Percentiles rank a stretch among this genome's conserved stretches.
Conservation (phyloP, 2,113 vertebrate genomes). For the Tachycineta bicolor region DNA sequence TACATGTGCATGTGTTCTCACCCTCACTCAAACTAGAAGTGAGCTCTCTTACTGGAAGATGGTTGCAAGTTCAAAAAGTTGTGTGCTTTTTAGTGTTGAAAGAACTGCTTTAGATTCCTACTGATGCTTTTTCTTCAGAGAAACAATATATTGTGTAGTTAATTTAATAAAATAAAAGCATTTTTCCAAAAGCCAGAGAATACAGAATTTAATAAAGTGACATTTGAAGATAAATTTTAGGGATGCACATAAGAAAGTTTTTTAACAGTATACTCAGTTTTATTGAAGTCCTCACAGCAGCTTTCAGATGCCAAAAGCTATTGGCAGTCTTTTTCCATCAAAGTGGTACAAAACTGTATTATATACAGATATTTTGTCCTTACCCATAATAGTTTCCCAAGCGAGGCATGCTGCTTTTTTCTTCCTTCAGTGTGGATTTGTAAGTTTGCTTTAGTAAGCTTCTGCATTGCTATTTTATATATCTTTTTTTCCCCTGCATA, state of each 20-base stretch:
- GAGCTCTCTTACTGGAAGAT: background rate
- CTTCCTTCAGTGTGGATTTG: background rate
- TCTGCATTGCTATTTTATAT: background rate
- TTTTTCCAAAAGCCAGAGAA: conserved; percentile 10
- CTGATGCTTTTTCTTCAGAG: conserved; percentile 35
- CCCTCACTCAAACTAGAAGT: background rate
- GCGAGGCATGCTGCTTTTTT: background rate
- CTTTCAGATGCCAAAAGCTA: conserved; percentile 31
- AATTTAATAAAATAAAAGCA: conserved; percentile 66
- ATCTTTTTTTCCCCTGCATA: background rate
- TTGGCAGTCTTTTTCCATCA: background rate
- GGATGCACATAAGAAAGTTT: conserved; percentile 26
- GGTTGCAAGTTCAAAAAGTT: background rate
- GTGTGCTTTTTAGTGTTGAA: background rate
- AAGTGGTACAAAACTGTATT: background rate
- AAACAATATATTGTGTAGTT: conserved; percentile 45
- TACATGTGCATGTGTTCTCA: background rate
- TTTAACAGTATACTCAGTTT: conserved; percentile 16
- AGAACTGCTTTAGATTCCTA: conserved; percentile 12
- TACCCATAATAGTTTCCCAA: background rate
- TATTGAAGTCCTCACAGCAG: conserved; percentile 32
- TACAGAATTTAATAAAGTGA: conserved; percentile 25
- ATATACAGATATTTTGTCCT: background rate
- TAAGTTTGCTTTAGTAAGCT: background rate
- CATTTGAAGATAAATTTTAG: background rate